These are phyloP conservation scores for Lophura nycthemera DNA, from an alignment of 2,113 vertebrate species.

Conservation along the genomic window DNA sequence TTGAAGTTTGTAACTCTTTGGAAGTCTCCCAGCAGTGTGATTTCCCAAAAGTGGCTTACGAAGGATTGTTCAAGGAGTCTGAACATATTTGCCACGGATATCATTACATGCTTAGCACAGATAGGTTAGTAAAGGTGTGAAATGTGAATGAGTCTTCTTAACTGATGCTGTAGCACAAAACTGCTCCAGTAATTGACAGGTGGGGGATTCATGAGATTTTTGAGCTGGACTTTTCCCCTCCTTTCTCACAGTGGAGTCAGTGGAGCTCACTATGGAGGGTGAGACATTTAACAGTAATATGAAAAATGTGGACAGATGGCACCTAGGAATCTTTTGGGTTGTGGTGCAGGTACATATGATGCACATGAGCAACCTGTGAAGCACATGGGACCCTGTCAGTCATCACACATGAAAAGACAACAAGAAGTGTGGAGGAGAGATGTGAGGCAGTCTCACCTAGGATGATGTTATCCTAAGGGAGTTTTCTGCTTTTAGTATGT, in stretches of 20 bases:
- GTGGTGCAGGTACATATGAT: neutral
- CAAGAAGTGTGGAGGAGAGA: neutral
- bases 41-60: neutral
- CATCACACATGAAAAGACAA: neutral
- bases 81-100: neutral
- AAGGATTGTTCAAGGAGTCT: neutral
- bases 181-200: neutral
- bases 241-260: neutral
- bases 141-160: neutral
- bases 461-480: neutral
- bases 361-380: accelerated
- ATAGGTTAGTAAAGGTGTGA: neutral
- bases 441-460: neutral
- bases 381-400: neutral
- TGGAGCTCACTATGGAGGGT: neutral
- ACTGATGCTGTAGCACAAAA: neutral
- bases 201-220: neutral
- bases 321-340: neutral
- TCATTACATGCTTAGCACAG: neutral
- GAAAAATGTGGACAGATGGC: neutral
- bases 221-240: neutral
- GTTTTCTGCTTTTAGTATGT: neutral
- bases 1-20: neutral
- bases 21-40: neutral
- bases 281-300: neutral